Evolutionary conservation across 2,888 invertebrate species (phyloP).

Genomic region (Harmothoe impar): DNA sequence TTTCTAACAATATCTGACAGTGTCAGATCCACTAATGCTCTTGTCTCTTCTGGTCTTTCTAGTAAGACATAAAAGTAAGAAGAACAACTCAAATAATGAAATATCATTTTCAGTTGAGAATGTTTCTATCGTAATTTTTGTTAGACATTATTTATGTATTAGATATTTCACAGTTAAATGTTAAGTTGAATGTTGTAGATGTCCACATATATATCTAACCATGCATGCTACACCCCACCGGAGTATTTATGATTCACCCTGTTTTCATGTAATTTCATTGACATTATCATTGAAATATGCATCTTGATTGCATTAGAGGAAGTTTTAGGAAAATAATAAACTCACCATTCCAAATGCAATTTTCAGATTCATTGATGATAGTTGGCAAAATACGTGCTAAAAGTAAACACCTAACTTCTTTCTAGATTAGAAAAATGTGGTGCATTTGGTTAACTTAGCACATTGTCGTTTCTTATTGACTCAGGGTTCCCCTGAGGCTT

Average conservation of each 20-base stretch:
- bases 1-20: not conserved
- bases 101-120: no score
- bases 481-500: no score
- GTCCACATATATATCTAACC: no score
- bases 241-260: no score
- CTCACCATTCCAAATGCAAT: not conserved
- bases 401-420: not conserved
- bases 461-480: no score
- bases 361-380: slow-evolving; percentile 25
- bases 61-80: slow-evolving; percentile 11
- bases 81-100: not conserved
- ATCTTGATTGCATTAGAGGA: not conserved
- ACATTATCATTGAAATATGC: not conserved
- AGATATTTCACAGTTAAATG: no score
- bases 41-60: not conserved
- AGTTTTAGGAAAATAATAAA: not conserved
- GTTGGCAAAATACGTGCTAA: slow-evolving; percentile 9
- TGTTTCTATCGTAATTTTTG: no score
- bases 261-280: not conserved
- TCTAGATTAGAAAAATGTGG: not conserved
- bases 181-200: no score
- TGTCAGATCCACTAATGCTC: not conserved
- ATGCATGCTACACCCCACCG: no score
- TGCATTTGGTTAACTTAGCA: not conserved
- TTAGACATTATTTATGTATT: no score